These are phyloP conservation scores for Dicrurus megarhynchus DNA, from an alignment of 2,113 vertebrate genomes.

Conservation along the genomic window DNA sequence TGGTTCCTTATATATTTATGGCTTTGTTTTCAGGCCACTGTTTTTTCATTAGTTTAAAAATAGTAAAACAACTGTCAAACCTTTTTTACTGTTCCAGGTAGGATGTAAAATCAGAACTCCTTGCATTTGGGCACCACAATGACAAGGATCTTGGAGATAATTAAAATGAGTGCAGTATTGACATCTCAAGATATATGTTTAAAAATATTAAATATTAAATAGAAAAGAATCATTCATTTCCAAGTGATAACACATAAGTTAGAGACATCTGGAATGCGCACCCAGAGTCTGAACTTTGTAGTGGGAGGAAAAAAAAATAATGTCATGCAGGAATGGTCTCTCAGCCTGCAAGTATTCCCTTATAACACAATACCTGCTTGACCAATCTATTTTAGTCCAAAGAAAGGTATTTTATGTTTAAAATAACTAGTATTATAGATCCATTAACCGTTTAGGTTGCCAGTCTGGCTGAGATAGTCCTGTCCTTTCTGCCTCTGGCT, in stretches of 20 bases:
- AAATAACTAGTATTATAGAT: background rate
- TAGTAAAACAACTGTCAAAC: background rate
- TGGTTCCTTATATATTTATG: background rate
- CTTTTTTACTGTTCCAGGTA: background rate
- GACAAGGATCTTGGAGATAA: background rate
- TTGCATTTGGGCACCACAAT: background rate
- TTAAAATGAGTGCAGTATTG: background rate
- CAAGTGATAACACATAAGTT: background rate
- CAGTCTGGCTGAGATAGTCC: background rate
- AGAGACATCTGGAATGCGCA: background rate
- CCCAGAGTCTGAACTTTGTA: background rate
- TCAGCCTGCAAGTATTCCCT: background rate
- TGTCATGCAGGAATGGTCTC: background rate
- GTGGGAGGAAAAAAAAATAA: background rate
- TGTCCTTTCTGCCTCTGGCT: background rate
- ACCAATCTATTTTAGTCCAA: background rate
- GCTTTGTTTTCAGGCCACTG: background rate
- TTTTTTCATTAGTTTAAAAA: background rate
- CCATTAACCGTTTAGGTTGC: background rate
- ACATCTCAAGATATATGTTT: background rate
- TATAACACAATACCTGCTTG: background rate
- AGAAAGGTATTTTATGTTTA: background rate
- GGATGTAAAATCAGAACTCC: background rate
- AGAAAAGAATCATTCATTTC: background rate
- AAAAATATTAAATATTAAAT: background rate